Base-by-base conservation (phyloP, 30 jellyfish, hydroid and myxozoan species). In the Aurelia sp. region DNA sequence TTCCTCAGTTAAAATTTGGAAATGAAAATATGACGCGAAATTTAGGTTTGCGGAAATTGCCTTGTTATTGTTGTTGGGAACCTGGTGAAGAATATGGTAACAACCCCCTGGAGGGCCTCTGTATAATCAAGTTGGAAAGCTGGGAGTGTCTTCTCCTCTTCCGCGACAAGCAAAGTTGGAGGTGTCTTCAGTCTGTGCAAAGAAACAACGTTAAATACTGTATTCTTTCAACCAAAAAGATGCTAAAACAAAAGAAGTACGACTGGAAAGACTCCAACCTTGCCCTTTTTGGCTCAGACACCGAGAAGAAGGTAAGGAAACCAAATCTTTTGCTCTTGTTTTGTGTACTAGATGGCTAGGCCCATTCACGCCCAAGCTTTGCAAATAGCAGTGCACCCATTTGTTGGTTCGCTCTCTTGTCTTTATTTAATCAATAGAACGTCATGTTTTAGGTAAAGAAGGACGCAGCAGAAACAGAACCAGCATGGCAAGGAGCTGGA, bases 201-300 rank as follows among this genome's bases (percentile, higher is more conserved):
- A 44, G 55, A 44, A 44, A 7, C 13, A 44, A 10, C 55, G 55
- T 44, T 10, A 44, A 44, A 44, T 44, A 44, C 55, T 44, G 3
- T 7, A 7, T 10, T 44, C 2, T 6, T 44, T 44, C 55, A 44
- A 44, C 55, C 55, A 44, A 59, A 86, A 93, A 93, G 62, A 93
- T 95, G 97, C 88, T 41, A 61, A 95, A 95, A 62, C 86, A 78
- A 47, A 95, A 95, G 97, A 90, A 95, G 82, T 95, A 95, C 75
- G 99, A 95, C 96, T 95, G 99, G 99, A 90, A 95, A 71, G 99
- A 95, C 90, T 87, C 99, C 21, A 95, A 95, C 89, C 89, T 95
- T 71, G 97, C 99, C 76, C 33, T 95, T 92, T 95, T 95, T 86
- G 99, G 99, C 61, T 89, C 98, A 50, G 99, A 95, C 62, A 90